Evolutionary conservation across 2,888 invertebrate genomes (phyloP).

Genomic region (Prosopocoilus inquinatus): DNA sequence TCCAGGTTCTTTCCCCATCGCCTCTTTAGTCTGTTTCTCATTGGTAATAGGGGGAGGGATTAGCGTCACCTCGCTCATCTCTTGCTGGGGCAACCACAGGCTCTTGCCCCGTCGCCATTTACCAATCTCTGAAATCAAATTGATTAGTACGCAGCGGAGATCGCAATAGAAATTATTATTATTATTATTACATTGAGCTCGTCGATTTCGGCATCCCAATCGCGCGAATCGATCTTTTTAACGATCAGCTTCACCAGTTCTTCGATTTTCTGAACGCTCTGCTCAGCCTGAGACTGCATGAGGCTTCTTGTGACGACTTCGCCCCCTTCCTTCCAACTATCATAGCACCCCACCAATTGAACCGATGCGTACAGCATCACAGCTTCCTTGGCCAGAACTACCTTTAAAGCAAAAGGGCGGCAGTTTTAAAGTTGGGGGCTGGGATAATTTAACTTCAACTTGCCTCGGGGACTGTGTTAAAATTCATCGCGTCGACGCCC

Average conservation of each 20-base stretch:
- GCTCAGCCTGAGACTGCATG: slow-evolving; percentile 74
- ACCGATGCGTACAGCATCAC: slow-evolving; percentile 89
- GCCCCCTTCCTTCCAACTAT: slow-evolving; percentile 84
- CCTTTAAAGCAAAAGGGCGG: slow-evolving; percentile 54
- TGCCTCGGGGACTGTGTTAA: slow-evolving; percentile 97
- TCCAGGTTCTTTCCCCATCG: too few species aligned
- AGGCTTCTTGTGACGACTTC: slow-evolving; percentile 67
- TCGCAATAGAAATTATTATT: background rate
- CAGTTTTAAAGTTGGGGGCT: background rate
- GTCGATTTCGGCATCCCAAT: slow-evolving; percentile 68
- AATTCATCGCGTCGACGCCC: slow-evolving; percentile 91
- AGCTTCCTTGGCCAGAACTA: slow-evolving; percentile 89
- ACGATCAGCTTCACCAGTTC: slow-evolving; percentile 70
- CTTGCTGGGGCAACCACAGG: too few species aligned
- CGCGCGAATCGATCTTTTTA: slow-evolving; percentile 65
- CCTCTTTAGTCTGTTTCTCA: too few species aligned
- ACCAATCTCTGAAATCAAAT: too few species aligned
- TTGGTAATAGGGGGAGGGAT: too few species aligned
- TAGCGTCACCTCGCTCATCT: too few species aligned
- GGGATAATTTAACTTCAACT: too few species aligned
- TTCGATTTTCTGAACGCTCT: slow-evolving; percentile 76
- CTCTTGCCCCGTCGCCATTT: too few species aligned
- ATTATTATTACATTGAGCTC: slow-evolving; percentile 59
- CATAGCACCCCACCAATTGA: slow-evolving; percentile 95
- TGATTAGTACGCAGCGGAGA: too few species aligned